phyloP scores from a whole-genome alignment of 2,888 invertebrate genomes.

The Callyntrura sp. region DNA sequence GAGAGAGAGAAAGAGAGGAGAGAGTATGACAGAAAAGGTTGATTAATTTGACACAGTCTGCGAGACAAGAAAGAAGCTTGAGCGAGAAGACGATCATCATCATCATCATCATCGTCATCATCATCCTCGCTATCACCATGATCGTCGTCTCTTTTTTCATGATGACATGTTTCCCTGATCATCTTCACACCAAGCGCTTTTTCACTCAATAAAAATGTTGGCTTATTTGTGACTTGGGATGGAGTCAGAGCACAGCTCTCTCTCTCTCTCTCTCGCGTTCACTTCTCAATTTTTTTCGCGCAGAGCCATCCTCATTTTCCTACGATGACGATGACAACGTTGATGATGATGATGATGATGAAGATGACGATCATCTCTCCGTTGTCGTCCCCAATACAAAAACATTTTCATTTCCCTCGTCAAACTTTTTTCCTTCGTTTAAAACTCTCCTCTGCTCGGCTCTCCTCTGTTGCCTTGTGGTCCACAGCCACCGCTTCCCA shows the following conservation, averaged over 20 bases:
- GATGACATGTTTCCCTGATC: slow-evolving; percentile 8
- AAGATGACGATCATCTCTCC: too few relatives aligned
- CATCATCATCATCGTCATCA: too few relatives aligned
- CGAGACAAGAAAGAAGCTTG: not conserved
- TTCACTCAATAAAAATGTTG: not conserved
- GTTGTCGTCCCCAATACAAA: too few relatives aligned
- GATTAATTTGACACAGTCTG: slow-evolving; percentile 12
- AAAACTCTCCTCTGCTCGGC: not conserved
- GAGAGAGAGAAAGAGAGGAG: not conserved
- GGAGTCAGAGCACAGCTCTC: not conserved
- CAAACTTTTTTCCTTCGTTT: too few relatives aligned
- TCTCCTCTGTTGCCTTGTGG: not conserved
- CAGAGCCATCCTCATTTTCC: too few relatives aligned
- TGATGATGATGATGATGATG: too few relatives aligned
- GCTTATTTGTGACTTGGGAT: not conserved
- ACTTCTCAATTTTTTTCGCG: too few relatives aligned
- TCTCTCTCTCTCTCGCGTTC: too few relatives aligned
- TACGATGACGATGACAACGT: too few relatives aligned
- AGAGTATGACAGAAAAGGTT: not conserved
- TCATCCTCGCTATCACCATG: too few relatives aligned
- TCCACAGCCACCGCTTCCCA: not conserved
- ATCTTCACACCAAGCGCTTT: not conserved
- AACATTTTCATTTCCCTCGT: too few relatives aligned
- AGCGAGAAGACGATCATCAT: not conserved
- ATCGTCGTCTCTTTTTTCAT: not conserved